These are phyloP conservation scores for Hemicrepidius hirtus DNA, from an alignment of 2,888 invertebrate species.

Conservation along the genomic window DNA sequence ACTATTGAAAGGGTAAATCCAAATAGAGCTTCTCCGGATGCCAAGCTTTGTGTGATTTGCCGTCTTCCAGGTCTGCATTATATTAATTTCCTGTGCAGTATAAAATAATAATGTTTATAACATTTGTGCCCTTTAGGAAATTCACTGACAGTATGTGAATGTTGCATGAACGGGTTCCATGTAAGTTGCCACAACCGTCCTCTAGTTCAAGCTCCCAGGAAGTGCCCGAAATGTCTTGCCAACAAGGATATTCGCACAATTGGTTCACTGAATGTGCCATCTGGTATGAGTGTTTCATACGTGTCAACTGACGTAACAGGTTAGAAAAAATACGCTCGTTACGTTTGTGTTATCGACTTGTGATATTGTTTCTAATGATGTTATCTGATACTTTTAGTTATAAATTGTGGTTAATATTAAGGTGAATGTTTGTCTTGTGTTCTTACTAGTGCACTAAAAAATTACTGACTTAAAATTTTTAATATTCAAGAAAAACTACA, in stretches of 20 bases:
- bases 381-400: not conserved
- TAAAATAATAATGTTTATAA: too few relatives aligned
- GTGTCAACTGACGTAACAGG: slow-evolving; percentile 67
- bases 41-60: slow-evolving; percentile 71
- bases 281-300: slow-evolving; percentile 68
- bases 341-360: slow-evolving; percentile 39
- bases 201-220: slow-evolving; percentile 70
- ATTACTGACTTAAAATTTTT: slow-evolving; percentile 44
- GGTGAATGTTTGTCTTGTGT: not conserved
- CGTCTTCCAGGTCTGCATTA: slow-evolving; percentile 70
- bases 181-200: slow-evolving; percentile 74
- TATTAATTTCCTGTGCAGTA: not conserved
- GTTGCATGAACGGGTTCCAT: slow-evolving; percentile 73
- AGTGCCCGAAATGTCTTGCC: slow-evolving; percentile 73
- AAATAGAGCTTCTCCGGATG: slow-evolving; percentile 67
- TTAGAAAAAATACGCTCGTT: slow-evolving; percentile 58
- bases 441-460: slow-evolving; percentile 33
- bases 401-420: not conserved
- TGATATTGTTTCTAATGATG: slow-evolving; percentile 24
- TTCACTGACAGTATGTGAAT: slow-evolving; percentile 72
- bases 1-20: slow-evolving; percentile 74
- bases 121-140: slow-evolving; percentile 64
- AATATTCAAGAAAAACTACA: slow-evolving; percentile 69
- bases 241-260: slow-evolving; percentile 66
- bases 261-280: slow-evolving; percentile 66